Evolutionary conservation across 2,797 vertebrate species (phyloP).

Genomic region (Toxotes lorentzi): DNA sequence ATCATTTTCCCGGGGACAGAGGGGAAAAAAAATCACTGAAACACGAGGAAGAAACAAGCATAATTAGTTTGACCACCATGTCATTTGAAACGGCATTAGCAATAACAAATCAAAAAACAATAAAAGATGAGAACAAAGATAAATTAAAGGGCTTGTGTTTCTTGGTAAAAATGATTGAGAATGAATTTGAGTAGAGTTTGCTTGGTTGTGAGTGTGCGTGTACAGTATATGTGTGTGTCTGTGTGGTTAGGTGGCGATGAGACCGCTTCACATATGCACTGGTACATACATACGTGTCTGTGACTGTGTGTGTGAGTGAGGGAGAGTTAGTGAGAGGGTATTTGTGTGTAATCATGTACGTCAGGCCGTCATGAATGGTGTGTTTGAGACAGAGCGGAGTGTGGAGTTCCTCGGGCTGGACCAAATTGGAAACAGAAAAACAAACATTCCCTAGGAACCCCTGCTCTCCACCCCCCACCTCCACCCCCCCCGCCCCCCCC

Average conservation of each 20-base stretch:
- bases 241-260: slow-evolving; percentile 6
- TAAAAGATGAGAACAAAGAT: slow-evolving; percentile 67
- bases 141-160: slow-evolving; percentile 61
- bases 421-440: slow-evolving; percentile 87
- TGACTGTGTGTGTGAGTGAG: slow-evolving; percentile 17
- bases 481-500: slow-evolving; percentile 20
- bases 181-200: slow-evolving; percentile 39
- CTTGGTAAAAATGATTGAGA: slow-evolving; percentile 44
- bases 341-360: slow-evolving; percentile 79
- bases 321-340: slow-evolving; percentile 51
- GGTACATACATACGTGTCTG: slow-evolving; percentile 15
- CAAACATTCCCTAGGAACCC: slow-evolving; percentile 83
- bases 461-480: slow-evolving; percentile 44
- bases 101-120: slow-evolving; percentile 80
- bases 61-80: slow-evolving; percentile 77
- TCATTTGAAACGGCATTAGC: slow-evolving; percentile 71
- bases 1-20: slow-evolving; percentile 57
- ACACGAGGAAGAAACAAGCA: slow-evolving; percentile 55
- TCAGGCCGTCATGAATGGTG: slow-evolving; percentile 84
- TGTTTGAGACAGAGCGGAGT: slow-evolving; percentile 84
- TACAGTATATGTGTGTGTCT: slow-evolving; percentile 5
- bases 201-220: slow-evolving; percentile 1
- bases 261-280: slow-evolving; percentile 8
- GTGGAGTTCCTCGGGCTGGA: slow-evolving; percentile 83
- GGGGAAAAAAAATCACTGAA: slow-evolving; percentile 36